Percentiles rank a stretch among this genome's conserved stretches.
These are phyloP conservation scores for Aphrophora alni DNA, from an alignment of 2,888 invertebrate species.

Conservation along the genomic window DNA sequence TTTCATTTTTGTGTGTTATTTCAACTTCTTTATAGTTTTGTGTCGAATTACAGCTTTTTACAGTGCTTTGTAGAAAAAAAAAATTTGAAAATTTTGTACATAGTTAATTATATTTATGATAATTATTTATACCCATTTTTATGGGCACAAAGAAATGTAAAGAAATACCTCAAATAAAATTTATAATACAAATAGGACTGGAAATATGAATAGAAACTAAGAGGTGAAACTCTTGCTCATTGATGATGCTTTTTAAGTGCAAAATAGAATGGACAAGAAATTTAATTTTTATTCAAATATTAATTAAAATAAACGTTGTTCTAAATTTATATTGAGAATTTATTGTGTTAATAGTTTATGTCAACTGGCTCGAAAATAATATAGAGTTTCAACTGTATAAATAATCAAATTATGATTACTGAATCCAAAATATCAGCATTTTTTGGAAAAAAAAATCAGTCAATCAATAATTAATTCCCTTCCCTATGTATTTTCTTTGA, in stretches of 20 bases:
- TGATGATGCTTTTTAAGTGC: background rate
- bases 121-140: constrained; percentile 32
- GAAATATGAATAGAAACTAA: background rate
- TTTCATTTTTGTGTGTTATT: constrained; percentile 36
- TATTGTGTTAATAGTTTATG: background rate
- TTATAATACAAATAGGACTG: constrained; percentile 17
- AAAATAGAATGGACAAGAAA: background rate
- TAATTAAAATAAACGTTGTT: background rate
- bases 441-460: too few species aligned
- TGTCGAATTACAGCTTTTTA: constrained; percentile 48
- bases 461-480: too few species aligned
- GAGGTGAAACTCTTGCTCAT: background rate
- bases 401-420: background rate
- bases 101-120: constrained; percentile 30
- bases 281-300: background rate
- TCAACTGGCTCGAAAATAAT: background rate
- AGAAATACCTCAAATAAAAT: constrained; percentile 33
- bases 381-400: background rate
- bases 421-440: background rate
- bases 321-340: background rate
- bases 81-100: constrained; percentile 38
- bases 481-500: too few species aligned
- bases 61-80: constrained; percentile 47
- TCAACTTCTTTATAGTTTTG: constrained; percentile 46
- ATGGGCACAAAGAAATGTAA: constrained; percentile 36